phyloP scores from a whole-genome alignment of 2,888 invertebrate genomes.

The Drosophila atripex region DNA sequence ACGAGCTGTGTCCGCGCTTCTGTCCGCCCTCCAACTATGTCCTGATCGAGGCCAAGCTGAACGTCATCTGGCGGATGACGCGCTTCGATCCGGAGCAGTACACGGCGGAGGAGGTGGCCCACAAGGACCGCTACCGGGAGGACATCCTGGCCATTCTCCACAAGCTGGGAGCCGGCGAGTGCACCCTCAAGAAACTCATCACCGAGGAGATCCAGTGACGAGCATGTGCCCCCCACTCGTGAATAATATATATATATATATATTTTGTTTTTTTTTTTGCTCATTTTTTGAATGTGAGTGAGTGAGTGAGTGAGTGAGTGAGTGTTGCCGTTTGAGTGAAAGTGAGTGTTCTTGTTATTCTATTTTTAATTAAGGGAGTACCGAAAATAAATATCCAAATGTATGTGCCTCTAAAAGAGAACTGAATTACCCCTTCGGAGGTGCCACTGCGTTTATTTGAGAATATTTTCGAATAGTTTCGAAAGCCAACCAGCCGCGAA shows the following conservation, averaged over 20 bases:
- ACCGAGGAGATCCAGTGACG: constrained; percentile 78
- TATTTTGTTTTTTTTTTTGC: too few species aligned
- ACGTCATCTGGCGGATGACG: constrained; percentile 83
- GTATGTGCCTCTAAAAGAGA: background rate
- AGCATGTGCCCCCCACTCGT: background rate
- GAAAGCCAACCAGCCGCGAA: constrained; percentile 25
- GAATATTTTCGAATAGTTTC: background rate
- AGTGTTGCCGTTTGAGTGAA: constrained; percentile 7
- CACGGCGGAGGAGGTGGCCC: constrained; percentile 76
- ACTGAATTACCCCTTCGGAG: background rate
- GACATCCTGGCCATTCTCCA: constrained; percentile 82
- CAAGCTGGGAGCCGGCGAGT: constrained; percentile 83
- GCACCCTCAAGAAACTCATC: constrained; percentile 81
- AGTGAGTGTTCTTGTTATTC: constrained; percentile 26
- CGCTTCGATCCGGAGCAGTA: constrained; percentile 72
- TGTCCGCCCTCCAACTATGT: constrained; percentile 83
- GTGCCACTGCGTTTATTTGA: background rate
- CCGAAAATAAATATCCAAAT: constrained; percentile 51
- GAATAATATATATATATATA: too few species aligned
- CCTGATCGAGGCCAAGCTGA: constrained; percentile 82
- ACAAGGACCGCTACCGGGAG: constrained; percentile 81
- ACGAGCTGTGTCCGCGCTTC: constrained; percentile 81
- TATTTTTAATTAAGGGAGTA: constrained; percentile 52
- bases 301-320: too few species aligned
- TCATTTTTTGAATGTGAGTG: too few species aligned